Evolutionary conservation across 1,140 invertebrate genomes (phyloP).

Genomic region (Drosophila lacteicornis): DNA sequence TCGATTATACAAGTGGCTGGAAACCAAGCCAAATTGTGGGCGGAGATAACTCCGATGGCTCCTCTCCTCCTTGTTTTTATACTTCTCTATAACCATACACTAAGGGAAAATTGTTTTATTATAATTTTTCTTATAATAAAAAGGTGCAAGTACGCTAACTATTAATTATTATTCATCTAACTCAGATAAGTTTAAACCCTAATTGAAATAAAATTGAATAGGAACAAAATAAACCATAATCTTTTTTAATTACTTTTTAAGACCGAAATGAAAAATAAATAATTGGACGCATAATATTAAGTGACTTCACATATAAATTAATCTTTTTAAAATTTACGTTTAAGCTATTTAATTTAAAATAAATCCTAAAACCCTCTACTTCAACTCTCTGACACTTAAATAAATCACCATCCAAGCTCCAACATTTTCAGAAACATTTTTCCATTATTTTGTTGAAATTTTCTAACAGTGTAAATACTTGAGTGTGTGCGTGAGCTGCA

Average conservation of each 20-base stretch:
- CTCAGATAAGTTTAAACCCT: too few relatives aligned
- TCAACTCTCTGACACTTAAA: background rate
- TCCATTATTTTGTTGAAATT: rapidly evolving
- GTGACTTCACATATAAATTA: too few relatives aligned
- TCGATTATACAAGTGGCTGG: constrained; percentile 75
- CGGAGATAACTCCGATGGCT: constrained; percentile 51
- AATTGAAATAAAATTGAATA: too few relatives aligned
- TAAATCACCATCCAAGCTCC: background rate
- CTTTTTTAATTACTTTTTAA: too few relatives aligned
- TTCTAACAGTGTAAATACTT: background rate
- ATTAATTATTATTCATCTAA: too few relatives aligned
- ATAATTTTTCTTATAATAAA: too few relatives aligned
- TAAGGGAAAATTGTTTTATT: background rate
- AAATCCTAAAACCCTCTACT: background rate
- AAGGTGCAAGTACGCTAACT: too few relatives aligned
- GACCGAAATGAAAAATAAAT: too few relatives aligned
- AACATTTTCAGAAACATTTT: background rate
- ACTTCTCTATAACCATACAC: background rate
- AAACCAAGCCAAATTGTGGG: constrained; percentile 43
- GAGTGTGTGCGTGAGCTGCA: constrained; percentile 14
- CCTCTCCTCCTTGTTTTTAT: constrained; percentile 9
- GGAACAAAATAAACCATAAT: too few relatives aligned
- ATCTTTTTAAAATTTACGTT: too few relatives aligned
- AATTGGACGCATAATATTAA: too few relatives aligned
- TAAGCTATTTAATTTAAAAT: too few relatives aligned